Evolutionary conservation across 2,888 invertebrate genomes (phyloP), one percentile per base, ranked within the genome.

Genomic region (Nemoura dubitans): DNA sequence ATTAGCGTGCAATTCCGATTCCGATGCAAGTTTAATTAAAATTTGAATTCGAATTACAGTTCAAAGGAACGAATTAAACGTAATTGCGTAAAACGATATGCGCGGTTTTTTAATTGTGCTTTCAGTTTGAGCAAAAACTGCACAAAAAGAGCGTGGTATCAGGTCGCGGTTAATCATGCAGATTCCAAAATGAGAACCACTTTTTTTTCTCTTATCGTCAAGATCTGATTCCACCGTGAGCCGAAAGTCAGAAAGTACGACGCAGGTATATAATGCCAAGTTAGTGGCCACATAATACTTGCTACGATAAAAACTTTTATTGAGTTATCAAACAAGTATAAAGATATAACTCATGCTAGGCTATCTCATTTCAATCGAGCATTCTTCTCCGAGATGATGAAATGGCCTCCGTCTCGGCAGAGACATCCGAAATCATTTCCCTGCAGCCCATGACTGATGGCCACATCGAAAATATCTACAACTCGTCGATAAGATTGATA

Each of bases 281-380:
- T 59, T 59, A 59, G 59, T 59, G 59, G 59, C 59, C 59, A 59
- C 59, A 59, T 59, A 59, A 59, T 59, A 59, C 59, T 59, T 10
- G 21, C 59, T 21, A 59, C 59, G 59, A 59, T 59, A 59, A 59
- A 59, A 81, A 81, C 28, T 28, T 81, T 30, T 30, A 81, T 81
- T 28, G 30, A 81, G 81, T 81, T 30, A 81, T 81, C 81, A 81
- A 30, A 59, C 59, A 81, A 81, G 78, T 30, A n/a, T 28, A 27
- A 30, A 28, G 30, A 28, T 29, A 81, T 81, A 81, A 81, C 28
- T 81, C 81, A 81, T 30, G 28, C 16, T 81, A 30, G 28, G 59
- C 59, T 7, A 81, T 30, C 81, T n/a, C 81, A 81, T 81, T 81
- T 29, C 81, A 29, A 30, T 26, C 28, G 30, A 30, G 21, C 78